These are phyloP conservation scores for Acronicta leporina DNA, from an alignment of 2,888 invertebrate species.

Conservation along the genomic window DNA sequence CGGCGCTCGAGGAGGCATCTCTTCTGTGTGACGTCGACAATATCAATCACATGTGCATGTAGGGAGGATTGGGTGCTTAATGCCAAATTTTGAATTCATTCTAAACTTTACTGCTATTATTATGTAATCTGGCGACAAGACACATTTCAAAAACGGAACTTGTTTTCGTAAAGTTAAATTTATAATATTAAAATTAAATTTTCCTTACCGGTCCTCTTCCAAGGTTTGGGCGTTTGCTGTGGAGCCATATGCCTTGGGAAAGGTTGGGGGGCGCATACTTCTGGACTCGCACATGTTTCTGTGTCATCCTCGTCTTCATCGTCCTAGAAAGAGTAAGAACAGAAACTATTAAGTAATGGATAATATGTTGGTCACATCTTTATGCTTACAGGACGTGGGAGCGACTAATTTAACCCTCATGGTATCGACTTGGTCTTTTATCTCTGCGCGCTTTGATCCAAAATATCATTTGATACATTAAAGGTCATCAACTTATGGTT, in stretches of 20 bases:
- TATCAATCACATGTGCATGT: conserved; percentile 63
- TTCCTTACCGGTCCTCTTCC: conserved; percentile 85
- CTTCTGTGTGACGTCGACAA: conserved; percentile 65
- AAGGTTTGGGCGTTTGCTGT: conserved; percentile 82
- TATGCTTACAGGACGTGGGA: not conserved
- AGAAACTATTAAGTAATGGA: no score
- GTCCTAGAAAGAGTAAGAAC: conserved; percentile 68
- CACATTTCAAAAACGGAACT: conserved; percentile 2
- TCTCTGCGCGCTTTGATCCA: no score
- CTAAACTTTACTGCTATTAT: no score
- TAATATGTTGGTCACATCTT: no score
- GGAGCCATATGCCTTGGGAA: conserved; percentile 82
- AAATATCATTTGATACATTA: no score
- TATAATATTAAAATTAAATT: conserved; percentile 3
- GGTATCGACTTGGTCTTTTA: no score
- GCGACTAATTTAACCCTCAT: no score
- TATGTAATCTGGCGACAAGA: not conserved
- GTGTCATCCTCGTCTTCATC: conserved; percentile 87
- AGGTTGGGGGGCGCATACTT: conserved; percentile 81
- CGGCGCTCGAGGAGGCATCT: conserved; percentile 80
- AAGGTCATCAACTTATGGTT: no score
- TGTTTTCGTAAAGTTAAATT: not conserved
- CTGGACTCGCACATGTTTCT: conserved; percentile 81
- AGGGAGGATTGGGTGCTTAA: conserved; percentile 64
- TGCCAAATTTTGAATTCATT: conserved; percentile 2